Evolutionary conservation across 2,888 invertebrate species (phyloP).

Genomic region (Scaptomyza cyrtandrae): DNA sequence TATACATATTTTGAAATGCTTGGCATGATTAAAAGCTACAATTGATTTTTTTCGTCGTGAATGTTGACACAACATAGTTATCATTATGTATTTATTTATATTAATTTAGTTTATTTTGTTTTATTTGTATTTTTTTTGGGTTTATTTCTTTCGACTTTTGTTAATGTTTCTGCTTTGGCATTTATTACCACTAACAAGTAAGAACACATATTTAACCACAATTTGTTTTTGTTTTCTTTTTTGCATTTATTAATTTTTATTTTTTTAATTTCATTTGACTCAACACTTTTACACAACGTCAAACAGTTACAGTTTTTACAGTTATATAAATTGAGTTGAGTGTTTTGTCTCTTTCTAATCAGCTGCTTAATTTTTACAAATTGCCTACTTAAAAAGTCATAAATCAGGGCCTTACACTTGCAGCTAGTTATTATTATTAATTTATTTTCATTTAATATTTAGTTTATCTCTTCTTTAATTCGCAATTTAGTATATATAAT

Average conservation of each 20-base stretch:
- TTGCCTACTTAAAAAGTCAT: constrained; percentile 76
- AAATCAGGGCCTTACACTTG: constrained; percentile 68
- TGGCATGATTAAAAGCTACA: constrained; percentile 75
- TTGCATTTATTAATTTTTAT: constrained; percentile 44
- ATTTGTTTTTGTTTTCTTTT: constrained; percentile 61
- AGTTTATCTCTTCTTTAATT: constrained; percentile 26
- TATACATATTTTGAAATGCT: constrained; percentile 58
- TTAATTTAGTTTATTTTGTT: constrained; percentile 22
- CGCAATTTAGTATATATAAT: constrained; percentile 36
- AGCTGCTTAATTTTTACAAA: constrained; percentile 70
- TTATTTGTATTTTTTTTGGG: too few species aligned
- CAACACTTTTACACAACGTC: constrained; percentile 38
- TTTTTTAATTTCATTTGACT: constrained; percentile 23
- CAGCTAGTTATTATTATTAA: constrained; percentile 45
- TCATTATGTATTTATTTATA: constrained; percentile 23
- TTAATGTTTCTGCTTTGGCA: constrained; percentile 47
- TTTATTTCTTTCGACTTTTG: constrained; percentile 19
- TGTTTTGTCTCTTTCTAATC: constrained; percentile 23
- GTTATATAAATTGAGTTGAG: constrained; percentile 24
- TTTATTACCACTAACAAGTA: constrained; percentile 77
- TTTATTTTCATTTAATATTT: constrained; percentile 7
- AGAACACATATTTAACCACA: constrained; percentile 82
- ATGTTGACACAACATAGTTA: constrained; percentile 54
- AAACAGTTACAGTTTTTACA: constrained; percentile 40
- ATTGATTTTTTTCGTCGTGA: constrained; percentile 48